Evolutionary conservation across 2,797 vertebrate species (phyloP), one percentile per base, ranked within the genome.

Genomic region (Danio tinwini): DNA sequence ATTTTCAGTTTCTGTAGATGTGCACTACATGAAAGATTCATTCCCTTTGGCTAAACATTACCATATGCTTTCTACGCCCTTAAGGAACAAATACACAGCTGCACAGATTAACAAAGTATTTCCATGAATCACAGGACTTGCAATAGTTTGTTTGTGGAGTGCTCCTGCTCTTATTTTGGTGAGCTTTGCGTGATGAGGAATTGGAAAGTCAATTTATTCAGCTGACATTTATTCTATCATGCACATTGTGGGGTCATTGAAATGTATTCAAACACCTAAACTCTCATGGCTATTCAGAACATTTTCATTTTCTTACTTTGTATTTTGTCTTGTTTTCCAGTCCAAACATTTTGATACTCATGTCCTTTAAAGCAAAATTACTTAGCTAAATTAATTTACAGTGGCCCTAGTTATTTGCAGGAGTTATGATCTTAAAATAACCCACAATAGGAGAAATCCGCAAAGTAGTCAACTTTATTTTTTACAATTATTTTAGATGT

Each of bases 11-110:
- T 61, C 19, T 73, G 71, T 17, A 29, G 55, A 40, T 58, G 42
- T 71, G 21, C 14, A 6, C 45, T 49, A 10, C 61, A 11, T 61
- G 58, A 62, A 7, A 61, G 39, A 39, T 39, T 14, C 42, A 47
- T 61, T 74, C 21, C 10, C 59, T 45, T 73, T 73, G 19, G 63
- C 62, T 29, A 67, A 56, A 67, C 39, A 61, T 65, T 59, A 71
- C 42, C n/a, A 44, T 52, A 52, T 53, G 67, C 37, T 40, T 58
- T 67, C 2, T 76, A 4, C 9, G n/a, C 53, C 47, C 49, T 13
- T 4, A 40, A 19, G 45, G 14, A 17, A 59, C 21, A 37, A 45
- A 69, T 49, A 47, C 50, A 45, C 52, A 37, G 53, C 21, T 62
- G 29, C 74, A 68, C 65, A 47, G 42, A 50, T 58, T 47, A 64